Evolutionary conservation across 2,113 vertebrate species (phyloP).

Genomic region (Xiphias gladius): DNA sequence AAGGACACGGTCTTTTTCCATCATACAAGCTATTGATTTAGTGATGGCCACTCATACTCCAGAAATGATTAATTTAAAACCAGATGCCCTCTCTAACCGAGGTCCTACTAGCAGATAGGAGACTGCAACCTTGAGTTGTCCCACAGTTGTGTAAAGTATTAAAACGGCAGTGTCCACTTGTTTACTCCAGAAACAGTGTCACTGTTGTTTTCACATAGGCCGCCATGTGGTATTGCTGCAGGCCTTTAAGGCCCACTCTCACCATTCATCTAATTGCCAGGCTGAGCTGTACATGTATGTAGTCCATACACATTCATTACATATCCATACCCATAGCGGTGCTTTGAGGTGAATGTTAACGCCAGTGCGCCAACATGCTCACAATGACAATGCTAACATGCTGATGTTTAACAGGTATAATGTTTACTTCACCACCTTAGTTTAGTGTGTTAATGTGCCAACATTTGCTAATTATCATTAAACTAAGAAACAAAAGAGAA

Average conservation of each 20-base stretch:
- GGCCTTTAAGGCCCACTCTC: neutral
- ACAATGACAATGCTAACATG: neutral
- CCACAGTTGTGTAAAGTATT: neutral
- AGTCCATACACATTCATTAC: neutral
- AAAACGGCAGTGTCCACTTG: neutral
- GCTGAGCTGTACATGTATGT: neutral
- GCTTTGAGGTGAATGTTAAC: neutral
- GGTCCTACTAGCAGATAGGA: neutral
- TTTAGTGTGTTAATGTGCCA: neutral
- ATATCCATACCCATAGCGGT: neutral
- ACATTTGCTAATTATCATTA: neutral
- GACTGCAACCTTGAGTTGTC: neutral
- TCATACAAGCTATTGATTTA: neutral
- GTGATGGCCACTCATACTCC: conserved; percentile 14
- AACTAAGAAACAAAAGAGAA: neutral
- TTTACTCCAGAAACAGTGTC: neutral
- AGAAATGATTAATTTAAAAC: conserved; percentile 26
- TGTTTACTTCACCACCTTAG: neutral
- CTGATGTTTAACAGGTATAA: neutral
- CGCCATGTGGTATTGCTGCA: neutral
- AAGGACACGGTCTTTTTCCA: neutral
- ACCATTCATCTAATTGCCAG: neutral
- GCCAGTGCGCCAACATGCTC: neutral
- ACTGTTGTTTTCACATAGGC: conserved; percentile 3
- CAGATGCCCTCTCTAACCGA: neutral